phyloP scores from a whole-genome alignment of 2,797 vertebrate species.

The Numenius phaeopus region DNA sequence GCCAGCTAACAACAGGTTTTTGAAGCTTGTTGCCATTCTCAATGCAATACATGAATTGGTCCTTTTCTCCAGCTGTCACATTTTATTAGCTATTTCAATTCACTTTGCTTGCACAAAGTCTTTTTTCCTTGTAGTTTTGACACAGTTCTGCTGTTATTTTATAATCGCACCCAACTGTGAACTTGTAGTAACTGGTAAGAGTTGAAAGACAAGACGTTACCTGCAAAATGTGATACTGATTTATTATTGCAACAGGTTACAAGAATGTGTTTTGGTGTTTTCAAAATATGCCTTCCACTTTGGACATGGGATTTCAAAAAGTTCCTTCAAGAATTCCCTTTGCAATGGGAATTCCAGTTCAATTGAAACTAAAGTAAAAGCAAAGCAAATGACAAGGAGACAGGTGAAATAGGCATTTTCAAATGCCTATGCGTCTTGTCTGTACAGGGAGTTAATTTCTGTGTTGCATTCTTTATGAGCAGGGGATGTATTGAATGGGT shows the following conservation, averaged over 20 bases:
- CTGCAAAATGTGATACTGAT: background rate
- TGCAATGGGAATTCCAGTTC: background rate
- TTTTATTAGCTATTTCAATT: slow-evolving; percentile 41
- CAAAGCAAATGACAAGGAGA: background rate
- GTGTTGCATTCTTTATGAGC: background rate
- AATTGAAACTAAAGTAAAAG: background rate
- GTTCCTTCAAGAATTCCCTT: background rate
- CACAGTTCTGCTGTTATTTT: background rate
- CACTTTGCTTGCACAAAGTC: background rate
- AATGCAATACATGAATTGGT: background rate
- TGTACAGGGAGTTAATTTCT: background rate
- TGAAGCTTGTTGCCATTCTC: slow-evolving; percentile 44
- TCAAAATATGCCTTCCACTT: background rate
- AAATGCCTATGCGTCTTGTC: background rate
- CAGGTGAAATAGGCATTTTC: background rate
- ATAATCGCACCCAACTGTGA: background rate
- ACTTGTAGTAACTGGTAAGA: background rate
- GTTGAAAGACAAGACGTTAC: background rate
- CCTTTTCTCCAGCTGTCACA: slow-evolving; percentile 54
- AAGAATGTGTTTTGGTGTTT: background rate
- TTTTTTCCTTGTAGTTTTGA: slow-evolving; percentile 26
- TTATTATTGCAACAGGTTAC: background rate
- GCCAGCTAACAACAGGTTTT: slow-evolving; percentile 32
- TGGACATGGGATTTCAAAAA: background rate
- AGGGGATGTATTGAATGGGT: background rate